Percentiles rank a stretch among this genome's conserved stretches.
Evolutionary conservation across 2,797 vertebrate species (phyloP).

Genomic region (Petrocephalus schoutedeni): DNA sequence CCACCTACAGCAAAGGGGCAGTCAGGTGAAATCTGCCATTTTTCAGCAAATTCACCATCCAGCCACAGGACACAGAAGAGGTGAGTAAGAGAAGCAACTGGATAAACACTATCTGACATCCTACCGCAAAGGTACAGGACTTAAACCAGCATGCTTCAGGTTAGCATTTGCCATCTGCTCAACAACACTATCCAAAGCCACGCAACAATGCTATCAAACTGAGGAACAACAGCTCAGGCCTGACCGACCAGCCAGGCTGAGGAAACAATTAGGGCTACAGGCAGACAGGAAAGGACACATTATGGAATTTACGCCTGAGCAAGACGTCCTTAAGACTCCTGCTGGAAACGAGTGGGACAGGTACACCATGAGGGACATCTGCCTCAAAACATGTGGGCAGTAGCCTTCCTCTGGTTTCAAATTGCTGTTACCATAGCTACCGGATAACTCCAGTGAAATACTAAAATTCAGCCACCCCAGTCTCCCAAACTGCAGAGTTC

Average conservation of each 20-base stretch:
- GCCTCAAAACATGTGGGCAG: slow-evolving; percentile 47
- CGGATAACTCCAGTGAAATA: slow-evolving; percentile 44
- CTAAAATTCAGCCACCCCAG: background rate
- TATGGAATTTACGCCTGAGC: slow-evolving; percentile 13
- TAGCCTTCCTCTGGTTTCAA: slow-evolving; percentile 50
- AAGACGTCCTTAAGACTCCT: background rate
- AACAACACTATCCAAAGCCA: background rate
- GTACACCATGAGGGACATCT: slow-evolving; percentile 21
- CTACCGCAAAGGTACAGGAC: background rate
- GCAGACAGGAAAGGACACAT: slow-evolving; percentile 11
- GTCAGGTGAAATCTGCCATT: background rate
- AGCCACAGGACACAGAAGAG: background rate
- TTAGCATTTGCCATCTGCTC: background rate
- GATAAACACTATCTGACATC: background rate
- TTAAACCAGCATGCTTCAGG: background rate
- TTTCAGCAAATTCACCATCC: background rate
- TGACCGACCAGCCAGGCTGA: background rate
- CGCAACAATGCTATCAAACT: background rate
- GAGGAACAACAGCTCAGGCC: background rate
- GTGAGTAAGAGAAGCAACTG: background rate
- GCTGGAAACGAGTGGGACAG: background rate
- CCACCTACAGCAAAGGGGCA: background rate
- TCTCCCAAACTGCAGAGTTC: background rate
- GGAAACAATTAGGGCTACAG: background rate
- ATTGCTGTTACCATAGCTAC: slow-evolving; percentile 63